Conservation (phyloP, 2,888 invertebrate species). For the Diaphora mendica region DNA sequence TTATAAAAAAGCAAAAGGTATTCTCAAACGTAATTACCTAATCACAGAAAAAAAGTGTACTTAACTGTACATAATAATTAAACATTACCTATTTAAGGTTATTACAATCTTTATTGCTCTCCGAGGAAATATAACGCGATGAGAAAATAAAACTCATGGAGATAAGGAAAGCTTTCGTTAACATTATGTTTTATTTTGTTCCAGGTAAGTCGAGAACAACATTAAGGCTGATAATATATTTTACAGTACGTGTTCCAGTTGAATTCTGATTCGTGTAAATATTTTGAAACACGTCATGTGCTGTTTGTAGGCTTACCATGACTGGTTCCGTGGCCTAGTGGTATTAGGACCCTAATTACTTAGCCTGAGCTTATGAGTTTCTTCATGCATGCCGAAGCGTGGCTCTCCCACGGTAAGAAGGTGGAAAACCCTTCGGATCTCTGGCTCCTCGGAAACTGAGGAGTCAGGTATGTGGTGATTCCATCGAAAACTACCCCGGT, state of each 20-base stretch:
- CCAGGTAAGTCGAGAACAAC: constrained; percentile 56
- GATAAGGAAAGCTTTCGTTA: constrained; percentile 43
- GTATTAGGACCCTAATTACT: no score
- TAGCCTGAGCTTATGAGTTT: no score
- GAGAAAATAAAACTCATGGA: constrained; percentile 20
- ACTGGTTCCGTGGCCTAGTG: background rate
- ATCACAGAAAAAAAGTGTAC: constrained; percentile 1
- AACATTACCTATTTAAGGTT: constrained; percentile 11
- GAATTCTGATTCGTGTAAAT: background rate
- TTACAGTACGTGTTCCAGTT: background rate
- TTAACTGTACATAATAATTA: constrained; percentile 9
- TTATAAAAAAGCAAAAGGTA: background rate
- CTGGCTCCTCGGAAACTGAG: no score
- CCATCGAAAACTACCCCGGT: no score
- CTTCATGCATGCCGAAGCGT: no score
- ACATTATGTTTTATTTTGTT: constrained; percentile 55
- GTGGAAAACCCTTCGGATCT: no score
- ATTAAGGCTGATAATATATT: constrained; percentile 1
- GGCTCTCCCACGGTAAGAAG: no score
- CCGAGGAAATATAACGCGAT: constrained; percentile 22
- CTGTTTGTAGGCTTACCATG: background rate
- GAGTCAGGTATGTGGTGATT: no score
- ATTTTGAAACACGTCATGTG: background rate
- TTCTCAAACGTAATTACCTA: constrained; percentile 4
- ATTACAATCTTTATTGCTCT: constrained; percentile 22